Conservation (phyloP, 2,888 invertebrate genomes). For the Acronicta alni region DNA sequence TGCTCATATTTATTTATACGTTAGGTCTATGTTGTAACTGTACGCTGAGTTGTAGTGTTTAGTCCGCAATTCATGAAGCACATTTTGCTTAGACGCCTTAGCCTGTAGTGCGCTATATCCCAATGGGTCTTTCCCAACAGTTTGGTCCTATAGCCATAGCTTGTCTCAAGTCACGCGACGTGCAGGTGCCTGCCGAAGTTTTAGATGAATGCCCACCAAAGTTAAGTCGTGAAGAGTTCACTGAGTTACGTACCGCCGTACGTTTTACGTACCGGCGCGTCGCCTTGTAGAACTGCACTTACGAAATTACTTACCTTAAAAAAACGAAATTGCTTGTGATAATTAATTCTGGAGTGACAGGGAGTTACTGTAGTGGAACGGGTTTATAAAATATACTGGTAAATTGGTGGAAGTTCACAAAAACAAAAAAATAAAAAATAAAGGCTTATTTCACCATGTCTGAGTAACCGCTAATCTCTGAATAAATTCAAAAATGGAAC, state of each 20-base stretch:
- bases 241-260: slow-evolving; percentile 68
- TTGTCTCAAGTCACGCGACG: slow-evolving; percentile 67
- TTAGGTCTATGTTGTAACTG: no score
- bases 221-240: slow-evolving; percentile 74
- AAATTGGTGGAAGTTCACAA: neutral
- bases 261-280: slow-evolving; percentile 56
- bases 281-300: slow-evolving; percentile 69
- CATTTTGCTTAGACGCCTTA: no score
- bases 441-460: no score
- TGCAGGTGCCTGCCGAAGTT: slow-evolving; percentile 79
- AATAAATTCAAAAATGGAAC: no score
- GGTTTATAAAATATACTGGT: neutral
- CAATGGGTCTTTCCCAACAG: slow-evolving; percentile 25
- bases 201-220: slow-evolving; percentile 81
- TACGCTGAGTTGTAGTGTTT: neutral
- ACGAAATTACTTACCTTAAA: slow-evolving; percentile 51
- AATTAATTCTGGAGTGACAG: slow-evolving; percentile 5
- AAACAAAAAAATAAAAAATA: neutral
- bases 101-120: neutral
- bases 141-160: slow-evolving; percentile 49
- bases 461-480: no score
- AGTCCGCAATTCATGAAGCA: neutral
- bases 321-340: neutral
- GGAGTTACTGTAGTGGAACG: neutral
- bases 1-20: no score